Conservation (phyloP, 2,113 vertebrate species). For the Syngnathus floridae region DNA sequence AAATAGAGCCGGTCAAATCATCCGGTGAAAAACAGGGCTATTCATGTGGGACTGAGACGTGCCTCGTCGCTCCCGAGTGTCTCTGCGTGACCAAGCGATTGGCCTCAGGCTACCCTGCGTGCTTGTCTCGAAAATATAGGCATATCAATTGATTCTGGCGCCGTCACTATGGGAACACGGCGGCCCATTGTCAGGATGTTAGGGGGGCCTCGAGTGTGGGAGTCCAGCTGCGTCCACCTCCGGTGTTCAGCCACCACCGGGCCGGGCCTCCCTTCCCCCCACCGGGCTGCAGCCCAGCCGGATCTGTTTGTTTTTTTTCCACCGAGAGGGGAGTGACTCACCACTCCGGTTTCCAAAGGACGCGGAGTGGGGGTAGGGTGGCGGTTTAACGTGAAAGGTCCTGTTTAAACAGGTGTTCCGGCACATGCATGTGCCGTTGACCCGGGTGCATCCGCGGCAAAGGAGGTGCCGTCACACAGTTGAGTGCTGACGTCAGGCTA, state of each 20-base stretch:
- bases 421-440: conserved; percentile 19
- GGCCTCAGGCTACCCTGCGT: conserved; percentile 14
- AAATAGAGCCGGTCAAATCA: not conserved
- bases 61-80: not conserved
- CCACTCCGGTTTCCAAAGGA: conserved; percentile 65
- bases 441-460: conserved; percentile 8
- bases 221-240: conserved; percentile 70
- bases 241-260: conserved; percentile 58
- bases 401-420: conserved; percentile 59
- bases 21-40: not conserved
- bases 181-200: conserved; percentile 60
- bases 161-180: conserved; percentile 61
- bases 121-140: conserved; percentile 21
- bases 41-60: not conserved
- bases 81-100: conserved; percentile 28
- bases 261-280: conserved; percentile 54
- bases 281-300: conserved; percentile 47
- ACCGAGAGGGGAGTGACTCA: conserved; percentile 63
- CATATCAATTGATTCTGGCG: conserved; percentile 24
- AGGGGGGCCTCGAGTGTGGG: conserved; percentile 52
- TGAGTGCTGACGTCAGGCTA: conserved; percentile 10
- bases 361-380: conserved; percentile 29
- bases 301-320: conserved; percentile 56
- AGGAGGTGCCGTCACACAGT: not conserved
- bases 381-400: conserved; percentile 44